These are phyloP conservation scores for Prorops nasuta DNA, from an alignment of 1,140 invertebrate species.

Conservation along the genomic window DNA sequence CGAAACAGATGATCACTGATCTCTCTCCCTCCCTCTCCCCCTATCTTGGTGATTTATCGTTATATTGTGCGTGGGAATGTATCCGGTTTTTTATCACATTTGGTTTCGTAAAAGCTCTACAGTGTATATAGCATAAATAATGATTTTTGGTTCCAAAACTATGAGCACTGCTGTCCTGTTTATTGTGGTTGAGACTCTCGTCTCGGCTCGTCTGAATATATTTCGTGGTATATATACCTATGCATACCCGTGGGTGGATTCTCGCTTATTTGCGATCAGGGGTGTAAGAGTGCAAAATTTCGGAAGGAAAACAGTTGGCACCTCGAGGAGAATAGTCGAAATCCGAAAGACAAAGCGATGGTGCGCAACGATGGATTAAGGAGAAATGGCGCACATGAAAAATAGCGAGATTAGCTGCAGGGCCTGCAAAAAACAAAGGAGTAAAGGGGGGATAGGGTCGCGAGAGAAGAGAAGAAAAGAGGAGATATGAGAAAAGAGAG, in stretches of 20 bases:
- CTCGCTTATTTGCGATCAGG: no score
- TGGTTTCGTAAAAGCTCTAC: no score
- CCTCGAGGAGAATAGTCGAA: background rate
- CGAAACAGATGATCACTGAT: slow-evolving; percentile 29
- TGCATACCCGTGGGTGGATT: no score
- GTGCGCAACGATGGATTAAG: background rate
- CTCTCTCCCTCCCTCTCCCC: slow-evolving; percentile 15
- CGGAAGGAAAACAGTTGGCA: background rate
- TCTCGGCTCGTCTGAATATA: no score
- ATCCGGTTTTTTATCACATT: slow-evolving; percentile 21
- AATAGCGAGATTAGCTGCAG: no score
- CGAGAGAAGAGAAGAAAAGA: slow-evolving; percentile 19
- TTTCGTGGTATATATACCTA: no score
- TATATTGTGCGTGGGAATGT: slow-evolving; percentile 31
- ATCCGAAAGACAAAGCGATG: background rate
- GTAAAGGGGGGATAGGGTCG: slow-evolving; percentile 11
- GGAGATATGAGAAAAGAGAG: slow-evolving; percentile 17
- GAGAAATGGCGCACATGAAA: slow-evolving; percentile 1
- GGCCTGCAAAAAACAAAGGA: slow-evolving; percentile 21
- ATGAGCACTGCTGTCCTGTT: no score
- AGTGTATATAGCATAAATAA: no score
- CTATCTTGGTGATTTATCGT: slow-evolving; percentile 32
- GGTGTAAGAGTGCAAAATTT: no score
- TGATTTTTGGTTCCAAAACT: no score
- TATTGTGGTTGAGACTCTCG: no score